A percentile compares a stretch with the other conserved stretches of the same genome.
These are phyloP conservation scores for Siniperca scherzeri DNA, from an alignment of 2,797 vertebrate species.

Conservation along the genomic window DNA sequence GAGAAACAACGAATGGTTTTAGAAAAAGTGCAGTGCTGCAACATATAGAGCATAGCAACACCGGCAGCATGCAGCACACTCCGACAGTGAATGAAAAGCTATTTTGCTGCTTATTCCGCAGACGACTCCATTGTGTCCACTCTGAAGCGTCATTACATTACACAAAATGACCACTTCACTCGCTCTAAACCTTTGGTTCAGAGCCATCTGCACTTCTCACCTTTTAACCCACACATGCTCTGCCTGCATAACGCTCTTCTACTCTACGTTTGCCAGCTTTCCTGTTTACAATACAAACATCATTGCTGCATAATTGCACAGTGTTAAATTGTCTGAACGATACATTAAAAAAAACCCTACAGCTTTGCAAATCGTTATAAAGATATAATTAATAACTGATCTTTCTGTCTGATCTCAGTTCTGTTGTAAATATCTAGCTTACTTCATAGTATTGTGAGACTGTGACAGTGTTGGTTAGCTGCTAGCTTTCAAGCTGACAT, in stretches of 20 bases:
- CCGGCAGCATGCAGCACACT: not conserved
- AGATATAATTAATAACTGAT: not conserved
- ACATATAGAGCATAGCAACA: not conserved
- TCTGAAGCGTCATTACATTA: not conserved
- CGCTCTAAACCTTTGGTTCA: not conserved
- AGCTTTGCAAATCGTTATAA: not conserved
- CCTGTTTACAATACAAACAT: not conserved
- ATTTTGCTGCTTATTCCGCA: not conserved
- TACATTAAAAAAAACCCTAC: not conserved
- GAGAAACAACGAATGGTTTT: not conserved
- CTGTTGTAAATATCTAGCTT: not conserved
- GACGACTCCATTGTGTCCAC: not conserved
- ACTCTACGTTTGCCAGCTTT: not conserved
- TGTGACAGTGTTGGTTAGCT: not conserved
- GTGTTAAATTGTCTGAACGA: not conserved
- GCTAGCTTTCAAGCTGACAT: conserved; percentile 18
- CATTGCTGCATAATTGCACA: no score
- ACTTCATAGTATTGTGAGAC: not conserved
- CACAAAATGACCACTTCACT: conserved; percentile 2
- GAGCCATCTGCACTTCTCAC: not conserved
- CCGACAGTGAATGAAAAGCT: not conserved
- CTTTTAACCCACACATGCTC: not conserved
- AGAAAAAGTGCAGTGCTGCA: not conserved
- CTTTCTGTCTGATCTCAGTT: not conserved
- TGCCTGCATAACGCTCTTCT: not conserved